A percentile compares a stretch with the other conserved stretches of the same genome.
Conservation (phyloP, 2,113 vertebrate genomes). For the Bufo bufo region DNA sequence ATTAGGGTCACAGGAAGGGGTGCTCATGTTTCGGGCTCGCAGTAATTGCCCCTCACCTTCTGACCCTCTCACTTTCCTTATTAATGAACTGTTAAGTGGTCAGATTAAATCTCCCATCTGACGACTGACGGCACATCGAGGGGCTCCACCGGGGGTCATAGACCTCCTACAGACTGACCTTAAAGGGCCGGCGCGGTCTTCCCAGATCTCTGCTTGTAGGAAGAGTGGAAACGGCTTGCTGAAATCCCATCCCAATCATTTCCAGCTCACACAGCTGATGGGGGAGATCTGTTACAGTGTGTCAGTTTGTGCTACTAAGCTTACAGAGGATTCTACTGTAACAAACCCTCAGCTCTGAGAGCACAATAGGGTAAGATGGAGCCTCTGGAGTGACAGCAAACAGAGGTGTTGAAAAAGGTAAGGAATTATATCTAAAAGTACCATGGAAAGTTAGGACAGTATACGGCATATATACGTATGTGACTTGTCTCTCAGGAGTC, state of each 20-base stretch:
- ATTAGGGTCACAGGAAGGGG: neutral
- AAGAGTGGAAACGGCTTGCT: too few species aligned
- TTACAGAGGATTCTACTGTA: neutral
- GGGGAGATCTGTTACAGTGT: neutral
- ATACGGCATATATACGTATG: too few species aligned
- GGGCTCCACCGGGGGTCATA: neutral
- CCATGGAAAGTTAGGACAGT: too few species aligned
- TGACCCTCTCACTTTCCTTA: neutral
- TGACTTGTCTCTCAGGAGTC: too few species aligned
- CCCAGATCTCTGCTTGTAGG: too few species aligned
- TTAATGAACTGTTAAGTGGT: constrained; percentile 18
- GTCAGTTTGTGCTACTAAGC: neutral
- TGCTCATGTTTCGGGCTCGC: neutral
- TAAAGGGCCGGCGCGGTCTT: neutral
- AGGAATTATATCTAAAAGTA: too few species aligned
- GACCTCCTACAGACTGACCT: neutral
- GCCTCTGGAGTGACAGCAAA: neutral
- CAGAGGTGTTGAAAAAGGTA: too few species aligned
- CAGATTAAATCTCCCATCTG: neutral
- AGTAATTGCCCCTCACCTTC: neutral
- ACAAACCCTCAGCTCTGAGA: neutral
- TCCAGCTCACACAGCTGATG: neutral
- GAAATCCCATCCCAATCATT: neutral
- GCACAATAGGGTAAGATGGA: too few species aligned
- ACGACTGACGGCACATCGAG: neutral